Percentiles rank a stretch among this genome's conserved stretches.
These are phyloP conservation scores for Cairina moschata DNA, from an alignment of 2,113 vertebrate species.

Conservation along the genomic window DNA sequence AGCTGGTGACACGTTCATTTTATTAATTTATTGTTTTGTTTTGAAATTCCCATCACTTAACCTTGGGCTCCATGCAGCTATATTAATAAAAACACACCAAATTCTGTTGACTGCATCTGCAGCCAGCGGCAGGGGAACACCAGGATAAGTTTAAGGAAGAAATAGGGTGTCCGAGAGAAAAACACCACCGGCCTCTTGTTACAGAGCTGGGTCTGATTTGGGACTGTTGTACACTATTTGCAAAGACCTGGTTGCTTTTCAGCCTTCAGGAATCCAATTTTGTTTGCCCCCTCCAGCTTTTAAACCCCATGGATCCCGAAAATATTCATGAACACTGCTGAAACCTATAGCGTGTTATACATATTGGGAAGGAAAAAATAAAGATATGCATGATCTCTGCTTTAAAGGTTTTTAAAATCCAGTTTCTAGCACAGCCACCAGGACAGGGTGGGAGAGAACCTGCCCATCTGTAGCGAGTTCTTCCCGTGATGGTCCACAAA, in stretches of 20 bases:
- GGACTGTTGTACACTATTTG: background rate
- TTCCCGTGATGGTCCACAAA: background rate
- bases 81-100: background rate
- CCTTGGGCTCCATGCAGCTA: conserved; percentile 8
- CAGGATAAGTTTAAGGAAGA: background rate
- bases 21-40: conserved; percentile 62
- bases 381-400: background rate
- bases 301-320: background rate
- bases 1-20: conserved; percentile 65
- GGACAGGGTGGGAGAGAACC: background rate
- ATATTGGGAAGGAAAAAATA: background rate
- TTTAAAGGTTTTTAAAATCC: background rate
- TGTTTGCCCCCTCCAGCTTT: background rate
- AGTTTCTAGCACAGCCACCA: background rate
- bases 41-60: conserved; percentile 43
- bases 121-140: background rate
- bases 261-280: background rate
- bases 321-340: background rate
- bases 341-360: background rate
- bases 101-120: background rate
- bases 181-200: fast-evolving
- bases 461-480: background rate
- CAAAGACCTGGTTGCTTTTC: background rate
- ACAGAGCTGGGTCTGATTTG: background rate
- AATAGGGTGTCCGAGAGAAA: fast-evolving